A percentile compares a stretch with the other conserved stretches of the same genome.
phyloP scores from a whole-genome alignment of 2,888 invertebrate species.

The Athripsodes cinereus region DNA sequence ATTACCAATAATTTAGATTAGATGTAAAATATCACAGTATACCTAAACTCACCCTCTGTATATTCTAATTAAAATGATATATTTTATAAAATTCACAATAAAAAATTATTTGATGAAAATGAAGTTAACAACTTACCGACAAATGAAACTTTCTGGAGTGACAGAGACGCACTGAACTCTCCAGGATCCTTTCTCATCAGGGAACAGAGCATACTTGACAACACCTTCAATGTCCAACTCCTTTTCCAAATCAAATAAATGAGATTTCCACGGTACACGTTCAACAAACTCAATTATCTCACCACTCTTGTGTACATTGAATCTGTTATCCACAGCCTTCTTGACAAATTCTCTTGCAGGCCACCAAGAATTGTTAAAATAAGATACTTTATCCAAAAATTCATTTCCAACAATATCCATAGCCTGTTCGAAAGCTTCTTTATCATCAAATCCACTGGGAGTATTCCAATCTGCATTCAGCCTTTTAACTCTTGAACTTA shows the following conservation, averaged over 20 bases:
- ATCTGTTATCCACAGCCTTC: slow-evolving; percentile 62
- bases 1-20: too few species aligned
- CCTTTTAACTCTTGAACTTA: slow-evolving; percentile 67
- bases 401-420: slow-evolving; percentile 72
- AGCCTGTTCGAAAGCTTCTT: slow-evolving; percentile 66
- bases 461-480: slow-evolving; percentile 85
- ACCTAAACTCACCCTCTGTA: too few species aligned
- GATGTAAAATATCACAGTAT: too few species aligned
- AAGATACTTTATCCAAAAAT: slow-evolving; percentile 63
- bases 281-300: slow-evolving; percentile 70
- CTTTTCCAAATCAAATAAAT: slow-evolving; percentile 75
- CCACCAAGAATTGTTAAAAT: slow-evolving; percentile 69
- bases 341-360: slow-evolving; percentile 77
- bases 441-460: slow-evolving; percentile 47
- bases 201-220: slow-evolving; percentile 69
- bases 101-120: too few species aligned
- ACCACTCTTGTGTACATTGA: slow-evolving; percentile 66
- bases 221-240: slow-evolving; percentile 57
- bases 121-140: slow-evolving; percentile 52
- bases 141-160: slow-evolving; percentile 60
- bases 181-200: slow-evolving; percentile 61
- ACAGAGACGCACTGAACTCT: slow-evolving; percentile 82
- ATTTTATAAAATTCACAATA: too few species aligned
- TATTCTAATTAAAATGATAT: too few species aligned
- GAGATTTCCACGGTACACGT: slow-evolving; percentile 87